These are phyloP conservation scores for Acanthurus lineatus DNA, from an alignment of 2,797 vertebrate genomes.

Conservation along the genomic window DNA sequence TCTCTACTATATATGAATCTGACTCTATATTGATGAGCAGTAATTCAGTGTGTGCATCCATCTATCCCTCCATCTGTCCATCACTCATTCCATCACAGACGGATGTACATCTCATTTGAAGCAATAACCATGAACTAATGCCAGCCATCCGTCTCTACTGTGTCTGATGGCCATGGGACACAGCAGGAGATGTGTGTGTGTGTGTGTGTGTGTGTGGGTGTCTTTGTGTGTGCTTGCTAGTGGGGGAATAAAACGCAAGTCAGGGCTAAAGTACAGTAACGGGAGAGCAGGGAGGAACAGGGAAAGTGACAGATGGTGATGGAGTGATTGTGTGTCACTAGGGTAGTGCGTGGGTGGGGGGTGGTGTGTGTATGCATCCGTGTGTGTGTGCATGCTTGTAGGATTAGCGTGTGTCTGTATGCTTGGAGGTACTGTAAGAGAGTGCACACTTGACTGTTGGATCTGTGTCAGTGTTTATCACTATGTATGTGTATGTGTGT, in stretches of 20 bases:
- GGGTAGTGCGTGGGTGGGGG: constrained; percentile 36
- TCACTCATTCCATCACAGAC: constrained; percentile 52
- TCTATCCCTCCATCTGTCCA: constrained; percentile 17
- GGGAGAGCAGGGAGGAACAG: constrained; percentile 17
- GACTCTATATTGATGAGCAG: constrained; percentile 20
- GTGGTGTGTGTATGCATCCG: constrained; percentile 23
- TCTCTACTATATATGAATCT: background rate
- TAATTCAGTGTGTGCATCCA: background rate
- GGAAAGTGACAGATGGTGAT: constrained; percentile 78
- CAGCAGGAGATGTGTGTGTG: constrained; percentile 34
- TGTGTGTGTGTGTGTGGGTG: constrained; percentile 4
- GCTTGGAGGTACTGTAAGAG: constrained; percentile 28
- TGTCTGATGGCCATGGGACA: constrained; percentile 25
- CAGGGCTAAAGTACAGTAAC: constrained; percentile 39
- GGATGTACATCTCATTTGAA: constrained; percentile 8
- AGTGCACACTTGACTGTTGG: constrained; percentile 27
- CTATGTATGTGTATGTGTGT: constrained; percentile 28
- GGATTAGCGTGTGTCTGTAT: constrained; percentile 53
- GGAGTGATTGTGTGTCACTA: constrained; percentile 73
- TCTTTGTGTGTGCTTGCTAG: constrained; percentile 14
- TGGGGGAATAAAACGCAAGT: constrained; percentile 16
- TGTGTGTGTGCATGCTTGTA: constrained; percentile 21
- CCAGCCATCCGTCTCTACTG: constrained; percentile 50
- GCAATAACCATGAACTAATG: constrained; percentile 40
- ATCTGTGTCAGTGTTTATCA: constrained; percentile 54